Percentiles rank a stretch among this genome's conserved stretches.
Evolutionary conservation across 2,113 vertebrate genomes (phyloP).

Genomic region (Donacobius atricapilla): DNA sequence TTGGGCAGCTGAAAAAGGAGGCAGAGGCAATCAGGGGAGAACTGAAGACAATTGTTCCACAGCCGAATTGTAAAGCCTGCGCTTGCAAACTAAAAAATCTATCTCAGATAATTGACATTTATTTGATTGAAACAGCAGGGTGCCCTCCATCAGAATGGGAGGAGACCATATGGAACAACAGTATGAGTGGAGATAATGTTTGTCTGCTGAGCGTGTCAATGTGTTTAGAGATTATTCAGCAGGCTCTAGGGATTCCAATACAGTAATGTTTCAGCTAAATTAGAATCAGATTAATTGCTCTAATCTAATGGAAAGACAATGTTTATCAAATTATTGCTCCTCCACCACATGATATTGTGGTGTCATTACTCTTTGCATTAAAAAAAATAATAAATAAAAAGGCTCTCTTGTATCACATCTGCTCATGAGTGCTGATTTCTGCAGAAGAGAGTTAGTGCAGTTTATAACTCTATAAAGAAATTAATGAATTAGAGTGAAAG

Average conservation of each 20-base stretch:
- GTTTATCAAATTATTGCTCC: slow-evolving; percentile 87
- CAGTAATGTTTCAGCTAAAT: slow-evolving; percentile 85
- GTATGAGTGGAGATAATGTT: slow-evolving; percentile 80
- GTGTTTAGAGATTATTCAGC: slow-evolving; percentile 84
- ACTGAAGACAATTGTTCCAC: slow-evolving; percentile 57
- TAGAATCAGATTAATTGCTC: slow-evolving; percentile 91
- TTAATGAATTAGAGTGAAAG: slow-evolving; percentile 73
- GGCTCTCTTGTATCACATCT: slow-evolving; percentile 78
- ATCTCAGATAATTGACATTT: slow-evolving; percentile 91
- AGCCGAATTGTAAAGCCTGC: slow-evolving; percentile 61
- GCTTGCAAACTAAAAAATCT: slow-evolving; percentile 76
- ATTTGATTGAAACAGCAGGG: slow-evolving; percentile 90
- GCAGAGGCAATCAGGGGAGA: slow-evolving; percentile 21
- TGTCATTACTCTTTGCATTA: slow-evolving; percentile 78
- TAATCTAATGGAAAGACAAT: slow-evolving; percentile 89
- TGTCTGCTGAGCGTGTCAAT: slow-evolving; percentile 83
- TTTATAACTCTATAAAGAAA: slow-evolving; percentile 69
- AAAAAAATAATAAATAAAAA: slow-evolving; percentile 70
- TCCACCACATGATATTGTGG: slow-evolving; percentile 80
- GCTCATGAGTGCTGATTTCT: slow-evolving; percentile 68
- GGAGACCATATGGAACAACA: slow-evolving; percentile 85
- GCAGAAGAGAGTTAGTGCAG: slow-evolving; percentile 26
- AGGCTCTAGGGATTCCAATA: slow-evolving; percentile 80
- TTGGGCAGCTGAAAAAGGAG: slow-evolving; percentile 45
- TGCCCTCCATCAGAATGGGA: slow-evolving; percentile 81